phyloP scores from a whole-genome alignment of 2,113 vertebrate species.

The Mola mola region DNA sequence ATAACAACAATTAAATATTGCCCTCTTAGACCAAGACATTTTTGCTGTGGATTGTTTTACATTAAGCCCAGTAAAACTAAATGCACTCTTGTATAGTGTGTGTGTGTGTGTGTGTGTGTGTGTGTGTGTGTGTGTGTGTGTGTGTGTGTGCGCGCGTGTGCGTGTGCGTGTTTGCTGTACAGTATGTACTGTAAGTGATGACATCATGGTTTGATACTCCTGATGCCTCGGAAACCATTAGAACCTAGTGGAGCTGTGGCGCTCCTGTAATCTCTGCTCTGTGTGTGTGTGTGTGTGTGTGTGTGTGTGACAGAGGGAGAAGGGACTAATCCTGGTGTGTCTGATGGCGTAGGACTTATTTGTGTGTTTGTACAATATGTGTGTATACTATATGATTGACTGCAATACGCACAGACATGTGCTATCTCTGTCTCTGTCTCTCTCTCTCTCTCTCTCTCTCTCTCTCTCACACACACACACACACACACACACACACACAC shows the following conservation, averaged over 20 bases:
- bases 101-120: no score
- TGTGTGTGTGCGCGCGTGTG: not conserved
- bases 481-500: no score
- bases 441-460: no score
- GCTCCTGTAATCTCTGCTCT: slow-evolving; percentile 48
- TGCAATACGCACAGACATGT: slow-evolving; percentile 5
- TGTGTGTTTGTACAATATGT: slow-evolving; percentile 20
- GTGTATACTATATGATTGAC: slow-evolving; percentile 24
- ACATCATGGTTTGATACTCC: slow-evolving; percentile 40
- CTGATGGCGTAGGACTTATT: slow-evolving; percentile 46
- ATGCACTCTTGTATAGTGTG: no score
- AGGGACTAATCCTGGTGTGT: slow-evolving; percentile 59
- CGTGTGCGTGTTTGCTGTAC: no score
- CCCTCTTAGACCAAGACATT: no score
- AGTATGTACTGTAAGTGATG: slow-evolving; percentile 23
- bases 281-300: slow-evolving; percentile 26
- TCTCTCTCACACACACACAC: slow-evolving; percentile 3
- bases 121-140: no score
- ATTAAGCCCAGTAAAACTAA: no score
- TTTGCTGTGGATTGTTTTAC: no score
- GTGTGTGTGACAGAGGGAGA: slow-evolving; percentile 4
- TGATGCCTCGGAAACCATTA: slow-evolving; percentile 52
- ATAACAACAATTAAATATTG: no score
- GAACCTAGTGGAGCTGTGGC: slow-evolving; percentile 21
- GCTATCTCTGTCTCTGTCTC: not conserved